Percentiles rank a stretch among this genome's conserved stretches.
phyloP scores from a whole-genome alignment of 2,888 invertebrate species.

The Oscheius sp. region DNA sequence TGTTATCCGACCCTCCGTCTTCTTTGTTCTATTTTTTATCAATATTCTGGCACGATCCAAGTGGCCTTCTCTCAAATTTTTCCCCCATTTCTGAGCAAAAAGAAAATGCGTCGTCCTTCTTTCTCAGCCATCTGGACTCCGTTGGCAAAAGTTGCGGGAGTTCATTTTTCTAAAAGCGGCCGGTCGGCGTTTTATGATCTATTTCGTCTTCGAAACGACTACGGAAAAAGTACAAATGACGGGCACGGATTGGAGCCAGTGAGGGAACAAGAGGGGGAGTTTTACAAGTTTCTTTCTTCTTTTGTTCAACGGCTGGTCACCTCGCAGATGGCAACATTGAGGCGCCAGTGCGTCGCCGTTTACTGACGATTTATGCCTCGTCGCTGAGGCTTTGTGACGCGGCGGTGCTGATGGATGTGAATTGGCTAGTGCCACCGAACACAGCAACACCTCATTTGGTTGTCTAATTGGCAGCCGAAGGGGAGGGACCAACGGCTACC shows the following conservation, averaged over 20 bases:
- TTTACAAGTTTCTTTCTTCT: background rate
- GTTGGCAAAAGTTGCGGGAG: conserved; percentile 18
- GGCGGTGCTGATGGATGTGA: conserved; percentile 31
- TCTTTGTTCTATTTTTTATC: too few relatives aligned
- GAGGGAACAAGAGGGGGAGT: background rate
- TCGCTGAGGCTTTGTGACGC: conserved; percentile 28
- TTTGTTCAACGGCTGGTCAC: background rate
- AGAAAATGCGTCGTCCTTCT: too few relatives aligned
- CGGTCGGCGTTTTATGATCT: conserved; percentile 29
- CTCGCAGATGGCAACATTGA: conserved; percentile 29
- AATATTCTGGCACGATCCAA: too few relatives aligned
- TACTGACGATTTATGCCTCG: conserved; percentile 26
- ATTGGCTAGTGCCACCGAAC: conserved; percentile 21
- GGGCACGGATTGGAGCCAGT: conserved; percentile 19
- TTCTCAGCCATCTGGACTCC: background rate
- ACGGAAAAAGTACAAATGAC: conserved; percentile 21
- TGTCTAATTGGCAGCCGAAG: conserved; percentile 23
- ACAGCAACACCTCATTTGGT: conserved; percentile 29
- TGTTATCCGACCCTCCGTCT: too few relatives aligned
- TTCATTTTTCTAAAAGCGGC: conserved; percentile 30
- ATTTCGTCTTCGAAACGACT: conserved; percentile 31
- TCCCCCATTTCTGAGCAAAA: too few relatives aligned
- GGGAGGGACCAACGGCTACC: background rate
- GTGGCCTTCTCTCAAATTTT: too few relatives aligned
- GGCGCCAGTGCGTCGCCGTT: conserved; percentile 28